Evolutionary conservation across 1,140 invertebrate genomes (phyloP).

Genomic region (Teleogryllus occipitalis): DNA sequence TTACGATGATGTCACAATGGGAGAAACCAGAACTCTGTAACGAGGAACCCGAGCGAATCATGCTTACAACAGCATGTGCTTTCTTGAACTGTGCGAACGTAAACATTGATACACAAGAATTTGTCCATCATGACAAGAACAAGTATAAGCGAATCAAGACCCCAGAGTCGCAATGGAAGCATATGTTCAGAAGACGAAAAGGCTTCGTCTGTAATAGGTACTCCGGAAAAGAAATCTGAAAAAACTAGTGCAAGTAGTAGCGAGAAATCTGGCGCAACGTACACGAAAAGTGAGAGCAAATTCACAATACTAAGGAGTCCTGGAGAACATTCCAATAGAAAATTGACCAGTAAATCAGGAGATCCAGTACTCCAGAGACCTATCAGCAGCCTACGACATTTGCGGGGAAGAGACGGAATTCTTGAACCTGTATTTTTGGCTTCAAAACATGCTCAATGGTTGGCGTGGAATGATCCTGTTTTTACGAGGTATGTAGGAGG

Average conservation of each 20-base stretch:
- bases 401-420: neutral
- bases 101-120: neutral
- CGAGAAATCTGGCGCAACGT: neutral
- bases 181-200: neutral
- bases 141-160: neutral
- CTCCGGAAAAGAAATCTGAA: too few relatives aligned
- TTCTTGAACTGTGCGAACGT: neutral
- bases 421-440: neutral
- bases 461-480: neutral
- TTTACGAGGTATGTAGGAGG: neutral
- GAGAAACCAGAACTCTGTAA: neutral
- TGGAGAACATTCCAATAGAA: too few relatives aligned
- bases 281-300: neutral
- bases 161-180: neutral
- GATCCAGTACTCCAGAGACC: too few relatives aligned
- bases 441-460: neutral
- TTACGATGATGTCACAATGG: neutral
- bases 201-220: too few relatives aligned
- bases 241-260: neutral
- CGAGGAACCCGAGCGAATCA: too few relatives aligned
- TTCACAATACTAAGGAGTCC: neutral
- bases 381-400: too few relatives aligned
- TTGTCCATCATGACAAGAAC: neutral
- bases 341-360: too few relatives aligned
- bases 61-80: neutral